Conservation (phyloP, 2,113 vertebrate genomes). For the Machaerirhynchus nigripectus region DNA sequence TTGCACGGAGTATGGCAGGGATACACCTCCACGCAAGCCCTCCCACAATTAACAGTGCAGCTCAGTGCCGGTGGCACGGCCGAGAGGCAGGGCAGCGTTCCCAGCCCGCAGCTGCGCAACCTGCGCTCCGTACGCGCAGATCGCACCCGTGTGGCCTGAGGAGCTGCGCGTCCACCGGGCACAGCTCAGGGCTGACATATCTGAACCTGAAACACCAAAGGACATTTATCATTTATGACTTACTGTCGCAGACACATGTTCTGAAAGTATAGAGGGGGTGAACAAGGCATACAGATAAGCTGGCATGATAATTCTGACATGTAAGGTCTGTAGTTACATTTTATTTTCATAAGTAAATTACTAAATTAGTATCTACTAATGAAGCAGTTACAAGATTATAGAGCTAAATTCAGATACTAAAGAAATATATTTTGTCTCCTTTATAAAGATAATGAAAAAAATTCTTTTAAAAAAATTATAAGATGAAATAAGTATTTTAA, state of each 20-base stretch:
- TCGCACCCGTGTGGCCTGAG: rapidly evolving
- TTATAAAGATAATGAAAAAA: background rate
- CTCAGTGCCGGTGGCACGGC: background rate
- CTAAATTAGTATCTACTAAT: background rate
- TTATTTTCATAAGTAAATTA: background rate
- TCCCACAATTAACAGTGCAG: background rate
- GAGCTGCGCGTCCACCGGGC: rapidly evolving
- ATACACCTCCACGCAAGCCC: background rate
- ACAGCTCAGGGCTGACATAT: rapidly evolving
- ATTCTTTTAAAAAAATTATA: rapidly evolving
- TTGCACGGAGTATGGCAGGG: rapidly evolving
- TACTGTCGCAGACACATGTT: background rate
- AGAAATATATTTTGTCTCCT: background rate
- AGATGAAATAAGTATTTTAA: background rate
- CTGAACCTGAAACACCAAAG: background rate
- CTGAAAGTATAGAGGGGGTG: background rate
- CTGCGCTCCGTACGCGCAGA: rapidly evolving
- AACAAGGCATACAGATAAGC: background rate
- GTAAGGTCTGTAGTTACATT: background rate
- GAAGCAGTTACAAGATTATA: background rate
- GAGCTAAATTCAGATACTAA: background rate
- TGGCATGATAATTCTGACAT: background rate
- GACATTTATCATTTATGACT: background rate
- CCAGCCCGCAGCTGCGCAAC: rapidly evolving
- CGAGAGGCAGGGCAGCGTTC: rapidly evolving